Evolutionary conservation across 2,797 vertebrate species (phyloP).

Genomic region (Urophycis tenuis): DNA sequence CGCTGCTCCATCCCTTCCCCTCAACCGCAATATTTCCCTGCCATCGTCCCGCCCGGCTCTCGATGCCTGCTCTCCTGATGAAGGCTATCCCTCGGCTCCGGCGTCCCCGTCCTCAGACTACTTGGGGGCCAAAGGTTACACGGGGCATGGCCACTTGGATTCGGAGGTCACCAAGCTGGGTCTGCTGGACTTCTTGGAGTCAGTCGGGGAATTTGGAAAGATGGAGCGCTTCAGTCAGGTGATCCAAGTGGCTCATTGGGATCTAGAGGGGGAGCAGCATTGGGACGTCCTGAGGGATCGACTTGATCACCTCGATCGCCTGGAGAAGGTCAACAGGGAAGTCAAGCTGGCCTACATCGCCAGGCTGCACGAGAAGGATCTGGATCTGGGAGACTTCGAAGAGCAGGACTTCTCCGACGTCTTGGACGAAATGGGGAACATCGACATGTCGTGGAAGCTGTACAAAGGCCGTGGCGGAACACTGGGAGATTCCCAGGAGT

Average conservation of each 20-base stretch:
- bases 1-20: slow-evolving; percentile 57
- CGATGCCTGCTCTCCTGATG: slow-evolving; percentile 69
- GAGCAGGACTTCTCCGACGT: slow-evolving; percentile 66
- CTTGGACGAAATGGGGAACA: slow-evolving; percentile 72
- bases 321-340: slow-evolving; percentile 75
- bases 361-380: slow-evolving; percentile 68
- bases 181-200: slow-evolving; percentile 72
- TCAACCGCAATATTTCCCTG: slow-evolving; percentile 52
- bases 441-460: slow-evolving; percentile 68
- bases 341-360: slow-evolving; percentile 66
- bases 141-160: slow-evolving; percentile 32
- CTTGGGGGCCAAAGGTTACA: slow-evolving; percentile 57
- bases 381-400: slow-evolving; percentile 67
- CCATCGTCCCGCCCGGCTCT: slow-evolving; percentile 37
- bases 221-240: slow-evolving; percentile 75
- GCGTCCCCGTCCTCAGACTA: slow-evolving; percentile 69
- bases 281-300: slow-evolving; percentile 70
- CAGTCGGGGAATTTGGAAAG: slow-evolving; percentile 74
- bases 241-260: slow-evolving; percentile 72
- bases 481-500: slow-evolving; percentile 71
- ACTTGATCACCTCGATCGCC: slow-evolving; percentile 69
- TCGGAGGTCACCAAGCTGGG: slow-evolving; percentile 64
- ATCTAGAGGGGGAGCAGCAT: slow-evolving; percentile 68
- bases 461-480: slow-evolving; percentile 56
- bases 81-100: slow-evolving; percentile 74